Conservation (phyloP, 2,888 invertebrate species). For the Eristalis pertinax region DNA sequence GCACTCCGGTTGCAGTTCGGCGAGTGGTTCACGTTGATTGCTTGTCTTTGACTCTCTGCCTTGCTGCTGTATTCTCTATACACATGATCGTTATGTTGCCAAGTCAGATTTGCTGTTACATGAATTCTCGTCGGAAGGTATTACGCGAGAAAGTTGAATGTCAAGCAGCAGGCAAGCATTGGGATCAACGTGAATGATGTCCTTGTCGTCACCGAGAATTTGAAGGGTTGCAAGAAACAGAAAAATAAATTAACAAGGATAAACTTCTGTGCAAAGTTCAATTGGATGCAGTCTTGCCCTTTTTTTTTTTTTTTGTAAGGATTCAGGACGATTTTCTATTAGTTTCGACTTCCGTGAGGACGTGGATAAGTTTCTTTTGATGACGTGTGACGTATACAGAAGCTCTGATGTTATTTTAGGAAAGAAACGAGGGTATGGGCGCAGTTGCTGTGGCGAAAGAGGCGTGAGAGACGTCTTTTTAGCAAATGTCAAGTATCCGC, state of each 20-base stretch:
- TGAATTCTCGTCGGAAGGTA: constrained; percentile 20
- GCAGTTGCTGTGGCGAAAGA: too few relatives aligned
- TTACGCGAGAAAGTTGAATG: constrained; percentile 44
- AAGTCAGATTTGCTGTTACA: background rate
- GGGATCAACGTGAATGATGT: constrained; percentile 18
- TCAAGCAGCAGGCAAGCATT: constrained; percentile 36
- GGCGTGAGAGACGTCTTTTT: too few relatives aligned
- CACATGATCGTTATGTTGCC: background rate
- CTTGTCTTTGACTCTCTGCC: background rate
- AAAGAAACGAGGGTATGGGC: too few relatives aligned
- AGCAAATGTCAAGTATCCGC: too few relatives aligned
- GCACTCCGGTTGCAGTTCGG: background rate
- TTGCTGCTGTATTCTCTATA: background rate
- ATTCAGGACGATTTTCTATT: background rate
- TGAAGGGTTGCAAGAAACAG: background rate
- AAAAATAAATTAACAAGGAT: background rate
- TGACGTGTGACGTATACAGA: too few relatives aligned
- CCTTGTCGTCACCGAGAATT: constrained; percentile 9
- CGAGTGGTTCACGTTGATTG: background rate
- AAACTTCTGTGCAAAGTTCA: background rate
- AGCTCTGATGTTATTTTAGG: too few relatives aligned
- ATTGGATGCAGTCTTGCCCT: background rate
- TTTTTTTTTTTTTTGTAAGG: background rate
- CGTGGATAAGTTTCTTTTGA: too few relatives aligned
- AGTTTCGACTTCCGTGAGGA: background rate